Base-by-base conservation (phyloP, 2,113 vertebrate genomes). In the Protobothrops flavoviridis region DNA sequence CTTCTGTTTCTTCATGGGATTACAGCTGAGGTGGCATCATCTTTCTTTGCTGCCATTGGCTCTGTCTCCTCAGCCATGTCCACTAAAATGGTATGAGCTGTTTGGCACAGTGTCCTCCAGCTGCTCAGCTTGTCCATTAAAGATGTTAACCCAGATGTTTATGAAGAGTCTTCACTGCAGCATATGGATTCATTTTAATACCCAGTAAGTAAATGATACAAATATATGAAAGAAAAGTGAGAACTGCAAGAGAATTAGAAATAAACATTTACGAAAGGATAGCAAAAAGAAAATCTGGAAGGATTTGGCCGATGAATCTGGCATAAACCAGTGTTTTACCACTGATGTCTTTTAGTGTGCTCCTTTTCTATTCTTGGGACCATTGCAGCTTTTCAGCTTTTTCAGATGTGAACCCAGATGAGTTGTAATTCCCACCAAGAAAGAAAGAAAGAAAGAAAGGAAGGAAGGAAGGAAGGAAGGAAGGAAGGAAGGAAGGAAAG, bases 1-100 rank as follows among this genome's bases (percentile, higher is more conserved):
- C n/a, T 92, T 50, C 56, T 64, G 56, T 64, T 92, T 92, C 50
- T 61, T 85, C 85, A 92, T 20, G 11, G 81, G 91, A 61, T 50
- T 61, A 7, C 17, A 48, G 8, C 12, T 52, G 20, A 87, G 20
- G 3, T 33, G 85, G 55, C 17, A 52, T 10, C 45, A 61, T 33
- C 43, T 24, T 33, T 33, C 85, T 24, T 11, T 9, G 43, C 23
- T 87, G 20, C 33, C 85, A 53, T 87, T 64, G 29, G 43, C 45
- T 64, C 10, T 6, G 7, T 20, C 21, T 61, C 85, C 45, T 87
- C 57, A 64, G 45, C 43, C 15, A 29, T 33, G 29, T 87, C 45
- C 20, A 33, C 11, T 48, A 61, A 87, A 92, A 3, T 87, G 26
- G 91, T 50, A 13, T 20, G 5, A 50, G 26, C 24, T 13, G 9